Evolutionary conservation across 2,113 vertebrate species (phyloP), one percentile per base, ranked within the genome.

Genomic region (Argyrosomus japonicus): DNA sequence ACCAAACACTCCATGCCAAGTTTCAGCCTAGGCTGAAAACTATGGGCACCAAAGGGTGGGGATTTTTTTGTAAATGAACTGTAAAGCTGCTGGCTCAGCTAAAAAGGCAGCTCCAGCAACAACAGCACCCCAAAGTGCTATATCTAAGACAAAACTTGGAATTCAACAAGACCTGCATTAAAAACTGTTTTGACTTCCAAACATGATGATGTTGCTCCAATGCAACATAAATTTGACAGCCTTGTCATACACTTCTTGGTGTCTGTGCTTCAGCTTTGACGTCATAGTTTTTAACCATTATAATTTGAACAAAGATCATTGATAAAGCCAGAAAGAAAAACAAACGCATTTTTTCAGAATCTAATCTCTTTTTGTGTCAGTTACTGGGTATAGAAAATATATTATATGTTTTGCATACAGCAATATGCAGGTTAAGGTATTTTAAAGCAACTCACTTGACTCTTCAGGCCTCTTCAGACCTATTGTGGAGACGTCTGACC

Each of bases 201-300:
- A 56, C 72, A 40, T 40, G 36, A 40, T 40, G 36, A 40, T 40
- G 8, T 83, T 73, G 60, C 36, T 75, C 36, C 7, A 29, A 61
- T 2, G 1, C 18, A 18, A 27, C 27, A 62, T 25, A 56, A 71
- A 62, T 69, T 54, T 62, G 36, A 69, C 18, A 57, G 23, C 62
- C 11, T 81, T 21, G 3, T 56, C 21, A 65, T 29, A 62, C 23
- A 57, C 51, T 61, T 80, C 78, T 27, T 60, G 47, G 10, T 21
- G 53, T 43, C 40, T 61, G 58, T 43, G 32, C 77, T 40, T 68
- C 25, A 68, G 76, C 25, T 73, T 47, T 14, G 13, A 12, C 45
- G 15, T 79, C 53, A 73, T 73, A 48, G 63, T 72, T 56, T 88
- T 57, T 62, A 54, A 17, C 10, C 1, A 21, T 53, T 29, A 62